Evolutionary conservation across 1,140 invertebrate species (phyloP).

Genomic region (Diabrotica undecimpunctata): DNA sequence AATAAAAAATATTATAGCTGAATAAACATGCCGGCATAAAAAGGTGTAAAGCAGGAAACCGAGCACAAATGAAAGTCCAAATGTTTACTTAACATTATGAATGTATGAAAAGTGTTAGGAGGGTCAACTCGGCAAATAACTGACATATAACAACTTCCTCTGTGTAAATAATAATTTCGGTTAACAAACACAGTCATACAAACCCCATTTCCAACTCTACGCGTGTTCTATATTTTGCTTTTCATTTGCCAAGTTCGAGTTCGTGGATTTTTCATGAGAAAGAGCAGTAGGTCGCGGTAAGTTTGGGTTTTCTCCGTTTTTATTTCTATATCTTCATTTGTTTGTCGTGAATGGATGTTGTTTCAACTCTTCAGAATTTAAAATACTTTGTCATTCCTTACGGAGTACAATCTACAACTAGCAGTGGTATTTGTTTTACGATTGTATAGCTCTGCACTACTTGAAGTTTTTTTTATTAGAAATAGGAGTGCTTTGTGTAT

Average conservation of each 20-base stretch:
- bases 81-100: conserved; percentile 46
- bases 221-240: conserved; percentile 11
- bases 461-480: no score
- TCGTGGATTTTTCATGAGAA: conserved; percentile 6
- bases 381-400: no score
- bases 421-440: no score
- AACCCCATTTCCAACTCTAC: not conserved
- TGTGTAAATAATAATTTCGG: conserved; percentile 47
- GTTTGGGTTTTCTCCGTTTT: not conserved
- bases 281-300: not conserved
- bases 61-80: conserved; percentile 9
- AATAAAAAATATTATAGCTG: conserved; percentile 21
- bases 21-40: conserved; percentile 26
- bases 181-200: conserved; percentile 41
- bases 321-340: not conserved
- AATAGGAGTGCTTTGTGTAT: no score
- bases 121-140: conserved; percentile 42
- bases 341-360: not conserved
- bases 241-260: conserved; percentile 5
- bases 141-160: conserved; percentile 43
- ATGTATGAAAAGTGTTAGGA: conserved; percentile 39
- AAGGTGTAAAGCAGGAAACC: conserved; percentile 30
- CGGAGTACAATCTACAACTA: no score
- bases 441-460: no score
- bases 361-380: not conserved